Percentiles rank a stretch among this genome's conserved stretches.
These are phyloP conservation scores for Hepsetus odoe DNA, from an alignment of 2,113 vertebrate species.

Conservation along the genomic window DNA sequence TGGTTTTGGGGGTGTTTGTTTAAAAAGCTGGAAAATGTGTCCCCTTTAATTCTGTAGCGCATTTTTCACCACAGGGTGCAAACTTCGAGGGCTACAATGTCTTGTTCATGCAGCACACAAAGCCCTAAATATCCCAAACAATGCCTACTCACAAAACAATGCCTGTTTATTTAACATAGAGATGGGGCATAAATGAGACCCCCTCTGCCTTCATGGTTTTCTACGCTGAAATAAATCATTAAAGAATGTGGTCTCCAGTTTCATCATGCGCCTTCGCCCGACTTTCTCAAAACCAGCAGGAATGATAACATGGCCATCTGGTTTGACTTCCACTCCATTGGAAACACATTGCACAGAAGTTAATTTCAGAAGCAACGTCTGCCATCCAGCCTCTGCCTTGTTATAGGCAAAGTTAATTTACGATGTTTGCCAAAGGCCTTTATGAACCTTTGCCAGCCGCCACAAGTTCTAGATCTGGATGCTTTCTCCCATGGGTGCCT, in stretches of 20 bases:
- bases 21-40: no score
- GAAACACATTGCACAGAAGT: constrained; percentile 62
- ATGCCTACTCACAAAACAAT: neutral
- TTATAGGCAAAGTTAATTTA: constrained; percentile 46
- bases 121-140: constrained; percentile 1
- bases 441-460: neutral
- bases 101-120: neutral
- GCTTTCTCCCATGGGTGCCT: neutral
- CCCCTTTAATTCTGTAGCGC: neutral
- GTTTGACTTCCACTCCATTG: constrained; percentile 46
- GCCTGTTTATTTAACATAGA: constrained; percentile 4
- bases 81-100: neutral
- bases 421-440: constrained; percentile 22
- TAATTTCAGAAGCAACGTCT: constrained; percentile 43
- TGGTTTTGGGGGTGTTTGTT: no score
- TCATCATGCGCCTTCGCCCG: constrained; percentile 39
- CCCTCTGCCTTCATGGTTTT: constrained; percentile 22
- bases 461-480: neutral
- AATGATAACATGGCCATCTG: constrained; percentile 56
- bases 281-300: constrained; percentile 44
- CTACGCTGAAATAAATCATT: constrained; percentile 44
- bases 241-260: constrained; percentile 35
- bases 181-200: constrained; percentile 12
- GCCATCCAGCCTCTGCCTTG: constrained; percentile 27
- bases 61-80: neutral